phyloP scores from a whole-genome alignment of 2,113 vertebrate genomes.

The Setophaga petechia region DNA sequence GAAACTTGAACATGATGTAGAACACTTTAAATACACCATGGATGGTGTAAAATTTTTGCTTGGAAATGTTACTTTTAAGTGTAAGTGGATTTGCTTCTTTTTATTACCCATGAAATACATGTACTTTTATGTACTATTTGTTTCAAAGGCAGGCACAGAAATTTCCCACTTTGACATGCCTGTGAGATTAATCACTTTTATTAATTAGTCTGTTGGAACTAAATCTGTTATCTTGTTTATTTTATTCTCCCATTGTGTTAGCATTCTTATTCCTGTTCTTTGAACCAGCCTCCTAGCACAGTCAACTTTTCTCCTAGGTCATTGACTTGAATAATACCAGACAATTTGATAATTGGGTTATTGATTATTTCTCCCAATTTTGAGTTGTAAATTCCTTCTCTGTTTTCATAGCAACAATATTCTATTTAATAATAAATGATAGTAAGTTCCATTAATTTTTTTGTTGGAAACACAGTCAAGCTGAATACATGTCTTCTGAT shows the following conservation, averaged over 20 bases:
- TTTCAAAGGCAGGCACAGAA: background rate
- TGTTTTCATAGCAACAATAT: background rate
- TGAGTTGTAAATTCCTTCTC: background rate
- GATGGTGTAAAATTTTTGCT: background rate
- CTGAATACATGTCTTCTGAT: background rate
- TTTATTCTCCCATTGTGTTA: background rate
- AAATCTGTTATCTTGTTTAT: background rate
- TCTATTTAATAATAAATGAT: background rate
- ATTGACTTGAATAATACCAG: background rate
- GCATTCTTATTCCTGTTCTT: background rate
- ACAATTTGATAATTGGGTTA: slow-evolving; percentile 51
- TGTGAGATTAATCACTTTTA: background rate
- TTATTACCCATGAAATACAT: background rate
- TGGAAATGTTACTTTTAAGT: background rate
- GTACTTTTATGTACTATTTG: background rate
- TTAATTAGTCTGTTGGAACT: background rate
- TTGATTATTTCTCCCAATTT: slow-evolving; percentile 44
- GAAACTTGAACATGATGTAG: background rate
- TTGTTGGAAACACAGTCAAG: background rate
- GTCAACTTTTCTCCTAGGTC: background rate
- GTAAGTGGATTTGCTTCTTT: background rate
- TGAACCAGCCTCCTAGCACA: background rate
- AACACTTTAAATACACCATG: background rate
- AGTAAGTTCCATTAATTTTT: background rate
- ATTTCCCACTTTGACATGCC: background rate